Base-by-base conservation (phyloP, 2,888 invertebrate genomes). In the Ophion costatus region DNA sequence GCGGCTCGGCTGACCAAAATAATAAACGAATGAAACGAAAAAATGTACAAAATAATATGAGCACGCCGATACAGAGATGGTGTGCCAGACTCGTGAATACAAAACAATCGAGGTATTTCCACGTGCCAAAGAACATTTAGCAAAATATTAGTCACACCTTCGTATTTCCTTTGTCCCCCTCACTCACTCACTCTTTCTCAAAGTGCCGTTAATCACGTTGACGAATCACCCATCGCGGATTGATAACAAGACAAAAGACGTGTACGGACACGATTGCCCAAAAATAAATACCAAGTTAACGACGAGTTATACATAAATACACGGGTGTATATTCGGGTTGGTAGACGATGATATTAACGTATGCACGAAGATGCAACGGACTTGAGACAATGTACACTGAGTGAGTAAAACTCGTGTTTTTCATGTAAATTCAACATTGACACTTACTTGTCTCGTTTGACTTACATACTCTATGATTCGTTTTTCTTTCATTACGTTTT, bases 161-260 rank as follows among this genome's bases (percentile, higher is more conserved):
- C 45, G 29, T 78, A 17, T 56, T 4, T n/a, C 33, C 22, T 20
- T 56, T 57, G 61, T 42, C 10, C 38, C 24, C 33, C 38, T 38
- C 9, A 38, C 38, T 86, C 45, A 56, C 73, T 80, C 75, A 64
- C 81, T 71, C 14, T 67, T 22, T 24, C n/a, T 63, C 2, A 42
- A 14, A 69, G 45, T 42, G 51, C 69, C 70, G 66, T 86, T 83
- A 85, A 86, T 87, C 87, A 89, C 78, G 84, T 82, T 87, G 87
- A 89, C 76, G 82, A 70, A 70, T 71, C 45, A 75, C 70, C 51
- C 67, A 66, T 51, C 51, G 77, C 78, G 78, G 73, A 64, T 74
- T 75, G 67, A 83, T 42, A 67, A 51, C 66, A 77, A 74, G 61
- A 74, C 74, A 74, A 45, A 83, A 56, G 74, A 74, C 56, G 56